Evolutionary conservation across 1,140 invertebrate species (phyloP).

Genomic region (Musca vetustissima): DNA sequence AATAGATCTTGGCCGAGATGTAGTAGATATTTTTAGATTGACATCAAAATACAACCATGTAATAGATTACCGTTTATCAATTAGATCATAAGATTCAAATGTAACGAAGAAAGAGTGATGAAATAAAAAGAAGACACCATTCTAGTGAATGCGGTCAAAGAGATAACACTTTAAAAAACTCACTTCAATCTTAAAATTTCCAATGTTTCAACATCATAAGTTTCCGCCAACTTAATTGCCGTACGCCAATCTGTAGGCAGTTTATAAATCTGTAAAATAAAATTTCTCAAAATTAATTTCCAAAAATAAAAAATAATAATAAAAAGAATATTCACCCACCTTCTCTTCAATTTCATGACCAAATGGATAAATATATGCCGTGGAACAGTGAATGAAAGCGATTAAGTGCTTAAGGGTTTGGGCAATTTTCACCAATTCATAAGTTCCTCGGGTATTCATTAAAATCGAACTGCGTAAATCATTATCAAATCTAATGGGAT

Average conservation of each 20-base stretch:
- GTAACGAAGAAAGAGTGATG: too few species aligned
- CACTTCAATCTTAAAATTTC: conserved; percentile 56
- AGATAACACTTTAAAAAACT: too few species aligned
- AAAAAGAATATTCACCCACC: conserved; percentile 22
- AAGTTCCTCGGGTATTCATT: conserved; percentile 69
- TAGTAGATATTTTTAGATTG: too few species aligned
- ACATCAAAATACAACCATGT: too few species aligned
- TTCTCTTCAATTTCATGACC: conserved; percentile 70
- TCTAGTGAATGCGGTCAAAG: too few species aligned
- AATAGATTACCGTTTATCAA: too few species aligned
- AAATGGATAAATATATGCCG: conserved; percentile 81
- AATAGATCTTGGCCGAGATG: too few species aligned
- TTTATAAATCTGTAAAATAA: conserved; percentile 67
- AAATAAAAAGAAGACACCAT: too few species aligned
- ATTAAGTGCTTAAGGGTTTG: conserved; percentile 68
- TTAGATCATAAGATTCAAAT: too few species aligned
- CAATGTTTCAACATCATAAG: conserved; percentile 69
- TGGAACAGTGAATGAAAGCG: conserved; percentile 81
- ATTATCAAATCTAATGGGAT: conserved; percentile 65
- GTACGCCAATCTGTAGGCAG: conserved; percentile 79
- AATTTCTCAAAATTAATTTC: too few species aligned
- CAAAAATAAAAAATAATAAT: too few species aligned
- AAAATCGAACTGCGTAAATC: conserved; percentile 68
- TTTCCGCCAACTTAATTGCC: conserved; percentile 80
- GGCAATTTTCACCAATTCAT: conserved; percentile 67